Percentiles rank a stretch among this genome's conserved stretches.
phyloP scores from a whole-genome alignment of 1,140 invertebrate species.

The Orius insidiosus region DNA sequence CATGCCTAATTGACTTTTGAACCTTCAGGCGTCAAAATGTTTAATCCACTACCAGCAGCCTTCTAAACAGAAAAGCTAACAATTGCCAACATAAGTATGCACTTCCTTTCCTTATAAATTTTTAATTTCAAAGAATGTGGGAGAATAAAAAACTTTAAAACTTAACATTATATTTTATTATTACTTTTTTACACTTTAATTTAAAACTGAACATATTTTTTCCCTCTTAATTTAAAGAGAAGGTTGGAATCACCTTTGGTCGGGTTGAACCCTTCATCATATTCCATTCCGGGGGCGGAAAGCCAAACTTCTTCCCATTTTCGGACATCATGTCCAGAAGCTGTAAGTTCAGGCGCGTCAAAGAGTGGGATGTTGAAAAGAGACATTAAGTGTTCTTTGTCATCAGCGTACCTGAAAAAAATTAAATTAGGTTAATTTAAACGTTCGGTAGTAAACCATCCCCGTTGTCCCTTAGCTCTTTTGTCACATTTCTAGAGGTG shows the following conservation, averaged over 20 bases:
- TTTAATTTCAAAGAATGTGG: too few species aligned
- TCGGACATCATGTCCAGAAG: slow-evolving; percentile 32
- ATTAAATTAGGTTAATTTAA: slow-evolving; percentile 13
- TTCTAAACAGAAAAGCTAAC: too few species aligned
- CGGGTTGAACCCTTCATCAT: slow-evolving; percentile 33
- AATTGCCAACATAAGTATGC: too few species aligned
- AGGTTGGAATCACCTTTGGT: slow-evolving; percentile 19
- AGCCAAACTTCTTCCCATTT: slow-evolving; percentile 26
- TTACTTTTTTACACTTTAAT: neutral
- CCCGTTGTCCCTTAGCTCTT: too few species aligned
- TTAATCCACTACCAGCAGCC: too few species aligned
- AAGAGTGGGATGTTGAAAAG: slow-evolving; percentile 31
- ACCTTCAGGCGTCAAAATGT: too few species aligned
- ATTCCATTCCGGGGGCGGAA: slow-evolving; percentile 33
- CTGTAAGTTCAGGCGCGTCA: slow-evolving; percentile 43
- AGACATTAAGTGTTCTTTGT: slow-evolving; percentile 35
- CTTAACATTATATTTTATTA: too few species aligned
- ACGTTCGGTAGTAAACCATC: too few species aligned
- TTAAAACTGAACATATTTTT: slow-evolving; percentile 4
- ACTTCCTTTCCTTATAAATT: too few species aligned
- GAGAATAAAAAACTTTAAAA: too few species aligned
- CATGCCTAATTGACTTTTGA: too few species aligned
- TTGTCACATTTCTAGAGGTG: too few species aligned
- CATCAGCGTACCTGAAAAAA: slow-evolving; percentile 35
- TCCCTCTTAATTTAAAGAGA: slow-evolving; percentile 23